Evolutionary conservation across 2,888 invertebrate species (phyloP).

Genomic region (Eumacrocentrus americanus): DNA sequence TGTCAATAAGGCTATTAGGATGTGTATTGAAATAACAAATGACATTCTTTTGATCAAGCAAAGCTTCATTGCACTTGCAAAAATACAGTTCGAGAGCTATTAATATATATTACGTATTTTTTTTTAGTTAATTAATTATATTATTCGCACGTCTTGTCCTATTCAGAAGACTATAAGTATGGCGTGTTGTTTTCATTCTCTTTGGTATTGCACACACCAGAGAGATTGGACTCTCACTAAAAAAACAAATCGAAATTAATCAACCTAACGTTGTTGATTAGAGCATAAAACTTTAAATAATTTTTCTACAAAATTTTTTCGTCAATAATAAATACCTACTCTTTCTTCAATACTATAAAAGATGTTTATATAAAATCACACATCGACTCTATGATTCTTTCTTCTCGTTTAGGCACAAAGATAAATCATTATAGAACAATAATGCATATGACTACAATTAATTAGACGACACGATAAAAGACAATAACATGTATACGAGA

Average conservation of each 20-base stretch:
- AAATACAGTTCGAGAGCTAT: conserved; percentile 46
- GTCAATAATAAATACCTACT: background rate
- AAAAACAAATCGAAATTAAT: background rate
- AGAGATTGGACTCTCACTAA: background rate
- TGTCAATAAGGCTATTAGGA: background rate
- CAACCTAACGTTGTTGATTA: background rate
- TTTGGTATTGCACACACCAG: conserved; percentile 11
- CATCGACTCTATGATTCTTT: background rate
- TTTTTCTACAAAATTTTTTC: background rate
- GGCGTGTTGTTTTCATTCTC: conserved; percentile 6
- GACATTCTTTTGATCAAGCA: conserved; percentile 46
- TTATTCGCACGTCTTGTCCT: background rate
- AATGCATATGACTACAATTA: too few relatives aligned
- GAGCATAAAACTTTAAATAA: background rate
- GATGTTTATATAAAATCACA: background rate
- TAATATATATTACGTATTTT: conserved; percentile 31
- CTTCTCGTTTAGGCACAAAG: background rate
- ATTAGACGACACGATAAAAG: too few relatives aligned
- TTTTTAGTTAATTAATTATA: conserved; percentile 1
- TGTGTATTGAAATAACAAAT: conserved; percentile 18
- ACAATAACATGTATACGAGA: too few relatives aligned
- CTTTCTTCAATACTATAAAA: background rate
- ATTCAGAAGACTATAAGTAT: background rate
- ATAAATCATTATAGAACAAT: too few relatives aligned
- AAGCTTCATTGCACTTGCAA: conserved; percentile 52